Conservation (phyloP, 30 jellyfish, hydroid and myxozoan genomes). For the Rhopilema esculentum region DNA sequence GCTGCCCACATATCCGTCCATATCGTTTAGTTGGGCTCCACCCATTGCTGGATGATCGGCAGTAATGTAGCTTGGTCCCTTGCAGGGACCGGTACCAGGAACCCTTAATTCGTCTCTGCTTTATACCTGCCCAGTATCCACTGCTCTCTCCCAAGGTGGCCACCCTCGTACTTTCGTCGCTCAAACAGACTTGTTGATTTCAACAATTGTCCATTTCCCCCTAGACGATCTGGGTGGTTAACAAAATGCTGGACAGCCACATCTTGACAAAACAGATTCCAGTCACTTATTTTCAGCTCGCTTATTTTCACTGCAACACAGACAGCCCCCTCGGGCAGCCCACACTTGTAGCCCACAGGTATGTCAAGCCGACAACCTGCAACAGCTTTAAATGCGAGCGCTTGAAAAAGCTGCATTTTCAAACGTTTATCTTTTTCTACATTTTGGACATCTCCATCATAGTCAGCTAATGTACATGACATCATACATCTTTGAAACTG, state of each 20-base stretch:
- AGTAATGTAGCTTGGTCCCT: conserved; percentile 64
- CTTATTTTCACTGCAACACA: background rate
- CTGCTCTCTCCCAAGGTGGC: conserved; percentile 42
- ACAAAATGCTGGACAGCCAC: background rate
- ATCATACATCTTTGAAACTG: no score
- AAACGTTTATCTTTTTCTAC: background rate
- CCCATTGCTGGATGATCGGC: conserved; percentile 38
- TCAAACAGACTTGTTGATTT: conserved; percentile 25
- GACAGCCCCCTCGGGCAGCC: background rate
- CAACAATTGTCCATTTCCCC: background rate
- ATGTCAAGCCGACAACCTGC: background rate
- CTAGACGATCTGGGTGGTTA: background rate
- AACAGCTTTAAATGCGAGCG: background rate
- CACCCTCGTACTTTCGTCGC: conserved; percentile 62
- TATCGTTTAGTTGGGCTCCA: conserved; percentile 37
- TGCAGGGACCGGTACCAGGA: conserved; percentile 53
- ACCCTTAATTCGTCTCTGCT: conserved; percentile 23
- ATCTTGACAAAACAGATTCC: background rate
- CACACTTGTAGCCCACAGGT: background rate
- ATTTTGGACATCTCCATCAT: background rate
- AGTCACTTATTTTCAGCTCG: background rate
- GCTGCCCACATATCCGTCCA: conserved; percentile 66
- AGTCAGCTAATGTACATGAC: no score
- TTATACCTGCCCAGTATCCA: conserved; percentile 58
- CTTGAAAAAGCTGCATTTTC: background rate